Base-by-base conservation (phyloP, 2,888 invertebrate species). In the Rotaria magnacalcarata region DNA sequence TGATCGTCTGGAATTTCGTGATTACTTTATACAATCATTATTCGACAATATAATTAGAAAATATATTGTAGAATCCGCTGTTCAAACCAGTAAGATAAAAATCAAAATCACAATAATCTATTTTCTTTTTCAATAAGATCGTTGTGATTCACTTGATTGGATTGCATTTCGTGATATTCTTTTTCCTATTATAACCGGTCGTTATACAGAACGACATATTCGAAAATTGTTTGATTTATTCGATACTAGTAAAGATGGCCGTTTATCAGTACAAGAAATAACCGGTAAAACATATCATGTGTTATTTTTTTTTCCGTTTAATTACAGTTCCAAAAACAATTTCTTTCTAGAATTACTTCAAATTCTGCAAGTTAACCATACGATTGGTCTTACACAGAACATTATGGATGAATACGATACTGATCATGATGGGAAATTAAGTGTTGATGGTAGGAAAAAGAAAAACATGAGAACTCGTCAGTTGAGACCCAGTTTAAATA, bases 81-180 rank as follows among this genome's bases (percentile, higher is more conserved):
- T n/a, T 47, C 47, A 80, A 47, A 3, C 19, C 16, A 67, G 67
- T 67, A 67, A 67, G 34, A 34, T 52, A 14, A 52, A 52, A 52
- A 52, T 16, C 8, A 11, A 11, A 11, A 16, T 16, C 8, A 52
- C 16, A 52, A 7, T 34, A 5, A 3, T 27, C 19, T 16, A 0
- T 14, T 19, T 67, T 47, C n/a, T 24, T 19, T 27, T 67, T 34
- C 34, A 34, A 19, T 19, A 67, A 80, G 80, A 80, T 47, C 80
- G 80, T 80, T 19, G 47, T 10, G 8, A 43, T 0, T 47, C 80
- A 47, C 47, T 80, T 11, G 24, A 80, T n/a, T 80, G 80, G 80
- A 19, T 24, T n/a, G 80, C 47, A 80, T 80, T 80, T 80, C 80
- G 80, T 43, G 80, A 80, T 80, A 80, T 80, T 24, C 47, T 80